A percentile compares a stretch with the other conserved stretches of the same genome.
These are phyloP conservation scores for Drosophila falleni DNA, from an alignment of 2,888 invertebrate species.

Conservation along the genomic window DNA sequence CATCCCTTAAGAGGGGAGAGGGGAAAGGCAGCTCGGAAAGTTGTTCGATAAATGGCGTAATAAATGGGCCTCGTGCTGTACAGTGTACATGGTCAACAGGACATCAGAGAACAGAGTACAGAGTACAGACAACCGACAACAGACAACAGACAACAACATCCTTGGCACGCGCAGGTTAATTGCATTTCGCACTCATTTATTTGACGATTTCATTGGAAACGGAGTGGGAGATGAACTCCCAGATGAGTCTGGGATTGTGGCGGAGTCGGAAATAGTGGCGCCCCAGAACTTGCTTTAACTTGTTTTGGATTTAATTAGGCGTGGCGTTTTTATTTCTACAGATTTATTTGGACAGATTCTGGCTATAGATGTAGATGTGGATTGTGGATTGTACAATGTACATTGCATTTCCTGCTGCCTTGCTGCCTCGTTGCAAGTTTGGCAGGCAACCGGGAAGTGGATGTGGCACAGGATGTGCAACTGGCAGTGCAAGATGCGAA, in stretches of 20 bases:
- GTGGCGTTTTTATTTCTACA: constrained; percentile 44
- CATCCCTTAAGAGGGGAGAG: not conserved
- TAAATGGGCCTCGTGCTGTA: constrained; percentile 50
- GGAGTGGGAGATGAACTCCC: not conserved
- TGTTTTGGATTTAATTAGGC: constrained; percentile 65
- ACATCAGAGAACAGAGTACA: not conserved
- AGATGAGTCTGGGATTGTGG: not conserved
- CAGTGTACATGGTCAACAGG: not conserved
- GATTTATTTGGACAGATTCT: constrained; percentile 55
- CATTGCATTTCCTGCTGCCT: constrained; percentile 62
- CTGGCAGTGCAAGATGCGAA: constrained; percentile 34
- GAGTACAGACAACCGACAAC: too few relatives aligned
- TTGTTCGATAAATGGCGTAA: constrained; percentile 63
- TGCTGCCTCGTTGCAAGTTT: constrained; percentile 29
- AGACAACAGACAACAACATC: constrained; percentile 15
- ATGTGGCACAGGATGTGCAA: constrained; percentile 37
- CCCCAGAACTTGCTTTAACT: constrained; percentile 41
- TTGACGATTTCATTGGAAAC: constrained; percentile 53
- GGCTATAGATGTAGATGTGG: not conserved
- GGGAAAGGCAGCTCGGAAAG: constrained; percentile 44
- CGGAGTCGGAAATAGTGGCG: constrained; percentile 12
- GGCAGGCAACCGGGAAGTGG: constrained; percentile 41
- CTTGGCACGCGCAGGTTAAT: constrained; percentile 77
- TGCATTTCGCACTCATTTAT: constrained; percentile 74
- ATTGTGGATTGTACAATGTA: constrained; percentile 5